Percentiles rank a stretch among this genome's conserved stretches.
These are phyloP conservation scores for Hiodon alosoides DNA, from an alignment of 2,113 vertebrate species.

Conservation along the genomic window DNA sequence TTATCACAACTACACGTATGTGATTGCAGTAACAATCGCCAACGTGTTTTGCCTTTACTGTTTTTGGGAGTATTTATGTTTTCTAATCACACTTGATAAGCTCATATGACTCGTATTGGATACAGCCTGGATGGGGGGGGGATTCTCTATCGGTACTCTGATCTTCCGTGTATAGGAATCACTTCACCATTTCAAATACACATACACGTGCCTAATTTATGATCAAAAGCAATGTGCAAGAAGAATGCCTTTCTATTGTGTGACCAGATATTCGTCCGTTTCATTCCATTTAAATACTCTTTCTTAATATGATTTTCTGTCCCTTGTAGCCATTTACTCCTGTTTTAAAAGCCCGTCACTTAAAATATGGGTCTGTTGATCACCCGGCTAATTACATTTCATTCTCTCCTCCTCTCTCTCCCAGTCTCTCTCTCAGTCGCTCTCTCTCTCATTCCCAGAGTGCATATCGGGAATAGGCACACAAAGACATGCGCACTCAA, in stretches of 20 bases:
- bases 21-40: too few species aligned
- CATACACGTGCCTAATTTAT: too few species aligned
- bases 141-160: too few species aligned
- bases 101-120: too few species aligned
- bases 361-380: constrained; percentile 99
- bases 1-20: too few species aligned
- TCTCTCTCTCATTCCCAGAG: constrained; percentile 99
- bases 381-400: constrained; percentile 99
- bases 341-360: constrained; percentile 90
- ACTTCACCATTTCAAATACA: too few species aligned
- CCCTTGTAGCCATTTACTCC: constrained; percentile 60
- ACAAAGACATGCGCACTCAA: constrained; percentile 99
- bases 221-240: neutral
- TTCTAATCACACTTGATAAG: too few species aligned
- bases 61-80: too few species aligned
- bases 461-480: constrained; percentile 99
- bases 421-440: constrained; percentile 70
- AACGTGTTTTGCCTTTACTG: too few species aligned
- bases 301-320: constrained; percentile 29
- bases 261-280: neutral
- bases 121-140: too few species aligned
- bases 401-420: constrained; percentile 65
- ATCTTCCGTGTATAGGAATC: too few species aligned
- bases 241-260: neutral
- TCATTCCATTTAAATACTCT: neutral